Evolutionary conservation across 1,140 invertebrate genomes (phyloP).

Genomic region (Phocides pigmalion): DNA sequence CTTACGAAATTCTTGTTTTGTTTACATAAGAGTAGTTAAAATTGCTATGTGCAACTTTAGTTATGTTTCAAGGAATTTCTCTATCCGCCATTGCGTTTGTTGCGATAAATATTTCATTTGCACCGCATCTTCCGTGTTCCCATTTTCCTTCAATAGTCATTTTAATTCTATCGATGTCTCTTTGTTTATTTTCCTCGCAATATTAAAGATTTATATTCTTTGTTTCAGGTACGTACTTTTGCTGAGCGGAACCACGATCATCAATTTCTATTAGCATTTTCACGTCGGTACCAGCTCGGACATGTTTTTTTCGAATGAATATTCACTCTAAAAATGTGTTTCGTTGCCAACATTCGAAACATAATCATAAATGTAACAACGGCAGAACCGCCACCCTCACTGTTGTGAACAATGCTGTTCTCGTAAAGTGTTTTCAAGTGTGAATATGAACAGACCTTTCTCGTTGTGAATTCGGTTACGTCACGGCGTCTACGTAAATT

Average conservation of each 20-base stretch:
- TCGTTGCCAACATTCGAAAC: slow-evolving; percentile 17
- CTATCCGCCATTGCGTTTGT: slow-evolving; percentile 16
- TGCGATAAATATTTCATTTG: slow-evolving; percentile 36
- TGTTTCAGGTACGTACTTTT: slow-evolving; percentile 51
- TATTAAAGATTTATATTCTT: slow-evolving; percentile 41
- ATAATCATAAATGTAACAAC: slow-evolving; percentile 17
- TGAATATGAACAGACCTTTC: slow-evolving; percentile 26
- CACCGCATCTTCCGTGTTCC: slow-evolving; percentile 37
- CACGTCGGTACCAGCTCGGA: background rate
- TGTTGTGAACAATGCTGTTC: slow-evolving; percentile 12
- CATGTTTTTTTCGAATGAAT: background rate
- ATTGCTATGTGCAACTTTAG: slow-evolving; percentile 4
- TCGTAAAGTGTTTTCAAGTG: slow-evolving; percentile 18
- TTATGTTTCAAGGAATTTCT: slow-evolving; percentile 28
- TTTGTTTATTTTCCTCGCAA: slow-evolving; percentile 41
- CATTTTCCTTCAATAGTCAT: slow-evolving; percentile 38
- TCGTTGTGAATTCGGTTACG: slow-evolving; percentile 35
- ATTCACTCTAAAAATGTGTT: background rate
- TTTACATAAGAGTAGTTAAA: too few species aligned
- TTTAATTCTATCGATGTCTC: slow-evolving; percentile 39
- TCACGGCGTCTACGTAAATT: slow-evolving; percentile 44
- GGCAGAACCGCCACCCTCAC: background rate
- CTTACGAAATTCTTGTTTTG: too few species aligned
- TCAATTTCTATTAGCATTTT: background rate
- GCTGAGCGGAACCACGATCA: background rate